Evolutionary conservation across 1,140 invertebrate genomes (phyloP).

Genomic region (Neodiprion fabricii): DNA sequence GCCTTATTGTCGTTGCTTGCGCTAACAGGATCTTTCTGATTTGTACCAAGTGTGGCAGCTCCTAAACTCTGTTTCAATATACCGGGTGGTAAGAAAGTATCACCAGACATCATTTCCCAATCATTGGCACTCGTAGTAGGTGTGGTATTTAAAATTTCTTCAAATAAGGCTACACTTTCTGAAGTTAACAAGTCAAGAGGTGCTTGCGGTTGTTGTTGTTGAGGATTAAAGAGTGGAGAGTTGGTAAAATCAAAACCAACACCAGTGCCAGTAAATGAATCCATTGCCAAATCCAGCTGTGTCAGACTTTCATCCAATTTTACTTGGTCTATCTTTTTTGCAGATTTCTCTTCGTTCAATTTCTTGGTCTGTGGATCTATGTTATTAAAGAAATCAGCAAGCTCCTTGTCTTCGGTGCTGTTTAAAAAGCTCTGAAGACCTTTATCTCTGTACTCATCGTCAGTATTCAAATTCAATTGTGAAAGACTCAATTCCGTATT

Average conservation of each 20-base stretch:
- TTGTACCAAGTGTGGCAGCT: conserved; percentile 35
- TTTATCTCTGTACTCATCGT: neutral
- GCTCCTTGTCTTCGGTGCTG: conserved; percentile 32
- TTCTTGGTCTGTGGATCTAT: conserved; percentile 17
- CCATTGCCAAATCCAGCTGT: conserved; percentile 40
- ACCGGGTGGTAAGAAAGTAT: conserved; percentile 54
- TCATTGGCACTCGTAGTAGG: conserved; percentile 32
- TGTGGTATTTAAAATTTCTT: conserved; percentile 52
- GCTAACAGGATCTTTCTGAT: neutral
- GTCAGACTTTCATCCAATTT: conserved; percentile 40
- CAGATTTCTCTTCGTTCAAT: conserved; percentile 18
- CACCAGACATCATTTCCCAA: conserved; percentile 47
- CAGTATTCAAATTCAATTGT: conserved; percentile 25
- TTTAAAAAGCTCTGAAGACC: neutral
- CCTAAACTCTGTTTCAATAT: conserved; percentile 57
- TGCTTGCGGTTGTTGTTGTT: conserved; percentile 34
- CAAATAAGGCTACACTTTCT: conserved; percentile 51
- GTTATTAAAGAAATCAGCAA: conserved; percentile 45
- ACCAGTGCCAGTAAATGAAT: conserved; percentile 38
- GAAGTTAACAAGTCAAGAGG: conserved; percentile 46
- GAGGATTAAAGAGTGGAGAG: conserved; percentile 32
- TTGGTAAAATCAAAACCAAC: conserved; percentile 36
- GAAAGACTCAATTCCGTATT: conserved; percentile 20
- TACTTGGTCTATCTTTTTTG: conserved; percentile 21
- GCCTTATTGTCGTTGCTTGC: neutral